Base-by-base conservation (phyloP, 2,113 vertebrate species). In the Misgurnus anguillicaudatus region DNA sequence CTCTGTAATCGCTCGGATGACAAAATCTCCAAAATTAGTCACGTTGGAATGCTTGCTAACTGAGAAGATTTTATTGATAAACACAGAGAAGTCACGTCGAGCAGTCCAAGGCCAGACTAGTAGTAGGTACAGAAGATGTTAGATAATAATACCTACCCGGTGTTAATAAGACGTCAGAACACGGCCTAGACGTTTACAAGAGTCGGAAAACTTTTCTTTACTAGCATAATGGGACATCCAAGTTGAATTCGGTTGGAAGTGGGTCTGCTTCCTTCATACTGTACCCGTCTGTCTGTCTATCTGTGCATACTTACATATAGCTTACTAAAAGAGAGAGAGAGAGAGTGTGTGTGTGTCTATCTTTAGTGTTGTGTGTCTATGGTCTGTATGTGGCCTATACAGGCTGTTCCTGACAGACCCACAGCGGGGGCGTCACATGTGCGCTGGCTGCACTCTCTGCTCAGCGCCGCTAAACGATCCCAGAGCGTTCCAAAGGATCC, bases 361-460 rank as follows among this genome's bases (percentile, higher is more conserved):
- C 5, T 57, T 57, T 57, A 57, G 53, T 57, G 53, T 57, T 53
- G 62, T 73, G 80, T 77, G 67, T 70, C 48, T 66, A 68, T 65
- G 68, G 66, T 82, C 14, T 76, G 76, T 79, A 57, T 79, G 83
- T 67, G 83, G 48, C 60, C 61, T 66, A 31, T 31, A 53, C 65
- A 90, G 75, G 81, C 77, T 89, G 87, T 88, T 86, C 77, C 58
- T 66, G 78, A 85, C 83, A 85, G 74, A 88, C 66, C 69, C 67
- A 72, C 78, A 17, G 83, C 78, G 83, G 80, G 82, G 65, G 82
- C 83, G 73, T 88, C 80, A 83, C 69, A 74, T 84, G 84, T 76
- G 77, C 82, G 78, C 65, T 79, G 84, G 84, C 76, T 58, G 64
- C 60, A 41, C 68, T 85, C 38, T 76, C 78, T 53, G 62, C 68